Percentiles rank a stretch among this genome's conserved stretches.
phyloP scores from a whole-genome alignment of 1,140 invertebrate species.

The Papilio dardanus region DNA sequence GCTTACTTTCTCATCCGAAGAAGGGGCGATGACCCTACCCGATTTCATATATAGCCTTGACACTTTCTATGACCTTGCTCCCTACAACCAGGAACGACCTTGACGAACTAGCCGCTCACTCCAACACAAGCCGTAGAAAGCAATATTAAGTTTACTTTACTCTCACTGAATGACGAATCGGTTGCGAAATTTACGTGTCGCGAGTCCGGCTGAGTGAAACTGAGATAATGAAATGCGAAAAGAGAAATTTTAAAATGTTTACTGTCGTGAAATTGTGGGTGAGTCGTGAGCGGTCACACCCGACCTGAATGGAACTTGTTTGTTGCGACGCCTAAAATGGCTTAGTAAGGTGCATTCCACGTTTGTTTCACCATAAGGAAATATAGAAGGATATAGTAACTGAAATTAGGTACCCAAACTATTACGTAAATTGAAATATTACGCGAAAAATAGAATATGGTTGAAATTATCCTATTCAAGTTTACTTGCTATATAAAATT shows the following conservation, averaged over 20 bases:
- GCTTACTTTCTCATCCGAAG: constrained; percentile 76
- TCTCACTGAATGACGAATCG: constrained; percentile 74
- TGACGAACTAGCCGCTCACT: constrained; percentile 52
- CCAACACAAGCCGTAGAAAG: constrained; percentile 63
- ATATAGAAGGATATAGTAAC: constrained; percentile 23
- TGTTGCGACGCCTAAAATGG: constrained; percentile 54
- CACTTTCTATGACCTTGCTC: constrained; percentile 77
- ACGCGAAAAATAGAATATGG: neutral
- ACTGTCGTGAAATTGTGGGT: constrained; percentile 76
- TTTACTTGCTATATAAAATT: constrained; percentile 14
- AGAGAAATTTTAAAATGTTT: constrained; percentile 81
- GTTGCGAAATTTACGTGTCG: constrained; percentile 67
- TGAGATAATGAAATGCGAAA: constrained; percentile 79
- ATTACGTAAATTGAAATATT: constrained; percentile 10
- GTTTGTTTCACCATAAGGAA: constrained; percentile 57
- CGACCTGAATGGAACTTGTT: constrained; percentile 77
- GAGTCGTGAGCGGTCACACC: constrained; percentile 70
- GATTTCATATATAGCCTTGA: constrained; percentile 81
- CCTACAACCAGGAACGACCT: constrained; percentile 59
- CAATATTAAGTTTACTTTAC: constrained; percentile 67
- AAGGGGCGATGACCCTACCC: constrained; percentile 67
- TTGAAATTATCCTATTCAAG: neutral
- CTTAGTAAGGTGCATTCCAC: constrained; percentile 42
- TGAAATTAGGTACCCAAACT: neutral
- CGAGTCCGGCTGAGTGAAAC: constrained; percentile 74